A percentile compares a stretch with the other conserved stretches of the same genome.
Conservation (phyloP, 2,888 invertebrate species). For the Aleiodes leptofemur region DNA sequence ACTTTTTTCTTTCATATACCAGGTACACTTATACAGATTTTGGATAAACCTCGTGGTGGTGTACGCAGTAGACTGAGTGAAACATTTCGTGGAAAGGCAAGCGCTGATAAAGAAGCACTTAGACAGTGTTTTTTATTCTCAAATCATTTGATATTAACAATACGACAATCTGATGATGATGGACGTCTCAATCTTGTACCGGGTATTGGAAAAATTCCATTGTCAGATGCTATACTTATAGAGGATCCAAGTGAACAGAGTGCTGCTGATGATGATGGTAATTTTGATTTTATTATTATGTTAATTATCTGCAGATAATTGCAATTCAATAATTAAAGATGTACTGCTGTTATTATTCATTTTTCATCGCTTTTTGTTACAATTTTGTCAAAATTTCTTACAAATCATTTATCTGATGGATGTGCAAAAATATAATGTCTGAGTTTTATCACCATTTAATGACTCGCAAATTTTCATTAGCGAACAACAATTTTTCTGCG, state of each 20-base stretch:
- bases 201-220: conserved; percentile 87
- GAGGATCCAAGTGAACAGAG: conserved; percentile 87
- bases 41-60: conserved; percentile 78
- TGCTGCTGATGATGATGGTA: conserved; percentile 83
- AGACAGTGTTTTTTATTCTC: conserved; percentile 94
- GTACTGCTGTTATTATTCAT: too few species aligned
- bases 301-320: not conserved
- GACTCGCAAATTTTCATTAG: too few species aligned
- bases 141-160: conserved; percentile 91
- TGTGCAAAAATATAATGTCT: too few species aligned
- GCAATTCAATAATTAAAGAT: too few species aligned
- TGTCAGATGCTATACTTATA: conserved; percentile 89
- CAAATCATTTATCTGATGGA: too few species aligned
- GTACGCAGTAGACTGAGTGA: conserved; percentile 78
- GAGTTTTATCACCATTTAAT: too few species aligned
- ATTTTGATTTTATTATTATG: conserved; percentile 39
- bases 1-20: conserved; percentile 55
- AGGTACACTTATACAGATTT: conserved; percentile 87
- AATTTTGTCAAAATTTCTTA: too few species aligned
- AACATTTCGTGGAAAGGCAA: conserved; percentile 77
- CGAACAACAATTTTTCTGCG: too few species aligned
- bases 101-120: conserved; percentile 81
- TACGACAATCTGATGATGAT: conserved; percentile 83
- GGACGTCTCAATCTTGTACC: conserved; percentile 91
- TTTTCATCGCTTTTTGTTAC: too few species aligned